These are phyloP conservation scores for Cecropterus lyciades DNA, from an alignment of 1,140 invertebrate genomes.

Conservation along the genomic window DNA sequence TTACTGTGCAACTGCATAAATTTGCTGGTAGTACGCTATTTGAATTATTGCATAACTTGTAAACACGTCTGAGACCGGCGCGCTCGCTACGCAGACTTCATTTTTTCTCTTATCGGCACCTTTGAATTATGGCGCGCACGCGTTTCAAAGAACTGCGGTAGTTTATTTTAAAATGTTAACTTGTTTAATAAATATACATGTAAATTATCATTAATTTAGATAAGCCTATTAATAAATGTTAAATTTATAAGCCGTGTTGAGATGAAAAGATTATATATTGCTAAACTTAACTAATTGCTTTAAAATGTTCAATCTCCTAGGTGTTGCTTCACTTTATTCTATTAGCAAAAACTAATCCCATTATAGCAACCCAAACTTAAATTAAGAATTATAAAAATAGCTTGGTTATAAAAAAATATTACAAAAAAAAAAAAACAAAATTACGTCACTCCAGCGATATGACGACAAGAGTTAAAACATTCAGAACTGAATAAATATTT, in stretches of 20 bases:
- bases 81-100: slow-evolving; percentile 57
- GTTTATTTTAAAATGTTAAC: slow-evolving; percentile 9
- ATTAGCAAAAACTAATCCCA: no score
- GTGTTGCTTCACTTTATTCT: no score
- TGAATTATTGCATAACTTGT: slow-evolving; percentile 82
- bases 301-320: no score
- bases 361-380: no score
- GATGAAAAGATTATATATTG: no score
- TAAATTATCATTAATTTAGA: background rate
- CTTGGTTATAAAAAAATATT: no score
- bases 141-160: slow-evolving; percentile 32
- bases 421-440: no score
- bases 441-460: background rate
- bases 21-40: slow-evolving; percentile 73
- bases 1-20: slow-evolving; percentile 76
- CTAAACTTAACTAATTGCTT: no score
- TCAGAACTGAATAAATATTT: background rate
- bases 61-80: slow-evolving; percentile 70
- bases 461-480: background rate
- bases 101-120: slow-evolving; percentile 60
- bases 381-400: no score
- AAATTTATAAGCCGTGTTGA: no score
- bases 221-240: no score
- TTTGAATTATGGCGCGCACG: slow-evolving; percentile 49
- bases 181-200: background rate